Conservation (phyloP, 1,140 invertebrate genomes). For the Caenorhabditis inopinata region DNA sequence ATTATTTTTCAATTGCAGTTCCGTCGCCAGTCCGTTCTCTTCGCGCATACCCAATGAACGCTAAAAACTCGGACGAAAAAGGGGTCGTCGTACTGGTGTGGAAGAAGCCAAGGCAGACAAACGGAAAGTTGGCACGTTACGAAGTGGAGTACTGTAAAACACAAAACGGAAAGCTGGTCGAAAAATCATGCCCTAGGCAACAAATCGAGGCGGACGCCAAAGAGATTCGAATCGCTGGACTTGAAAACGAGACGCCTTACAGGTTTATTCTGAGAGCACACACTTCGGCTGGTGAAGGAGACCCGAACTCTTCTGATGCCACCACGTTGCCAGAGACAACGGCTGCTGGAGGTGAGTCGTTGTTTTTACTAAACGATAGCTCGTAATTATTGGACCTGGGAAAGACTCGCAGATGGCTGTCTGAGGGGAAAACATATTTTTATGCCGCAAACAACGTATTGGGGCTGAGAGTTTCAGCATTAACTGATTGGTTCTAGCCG, state of each 20-base stretch:
- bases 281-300: constrained; percentile 58
- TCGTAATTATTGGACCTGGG: too few relatives aligned
- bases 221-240: constrained; percentile 42
- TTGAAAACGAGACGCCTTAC: constrained; percentile 60
- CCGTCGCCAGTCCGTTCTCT: constrained; percentile 59
- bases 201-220: constrained; percentile 9
- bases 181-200: constrained; percentile 20
- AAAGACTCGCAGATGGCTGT: too few relatives aligned
- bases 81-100: constrained; percentile 71
- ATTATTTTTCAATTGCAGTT: constrained; percentile 50
- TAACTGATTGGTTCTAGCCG: too few relatives aligned
- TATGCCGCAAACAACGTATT: too few relatives aligned
- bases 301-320: constrained; percentile 62
- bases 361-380: too few relatives aligned
- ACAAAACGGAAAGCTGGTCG: constrained; percentile 20
- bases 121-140: constrained; percentile 73
- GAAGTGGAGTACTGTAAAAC: constrained; percentile 39
- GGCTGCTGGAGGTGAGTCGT: constrained; percentile 50
- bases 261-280: constrained; percentile 58
- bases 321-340: constrained; percentile 58
- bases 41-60: constrained; percentile 62
- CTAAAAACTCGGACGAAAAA: constrained; percentile 48
- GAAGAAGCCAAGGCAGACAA: constrained; percentile 87
- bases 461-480: too few relatives aligned
- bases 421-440: too few relatives aligned